Percentiles rank a stretch among this genome's conserved stretches.
Conservation (phyloP, 2,888 invertebrate genomes). For the Catocala nupta region DNA sequence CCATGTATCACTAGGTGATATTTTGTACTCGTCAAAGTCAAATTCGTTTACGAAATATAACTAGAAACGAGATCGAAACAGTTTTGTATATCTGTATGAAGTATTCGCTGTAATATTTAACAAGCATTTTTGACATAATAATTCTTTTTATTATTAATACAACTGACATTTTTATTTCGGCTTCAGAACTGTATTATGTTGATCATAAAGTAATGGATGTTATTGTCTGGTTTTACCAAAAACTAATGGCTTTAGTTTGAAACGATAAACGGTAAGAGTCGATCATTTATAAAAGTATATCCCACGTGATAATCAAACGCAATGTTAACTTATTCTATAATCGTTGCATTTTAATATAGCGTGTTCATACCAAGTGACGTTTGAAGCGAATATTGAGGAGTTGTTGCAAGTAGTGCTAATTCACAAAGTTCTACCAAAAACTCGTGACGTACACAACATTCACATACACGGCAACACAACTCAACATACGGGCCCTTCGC, state of each 20-base stretch:
- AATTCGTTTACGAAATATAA: slow-evolving; percentile 2
- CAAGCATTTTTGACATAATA: slow-evolving; percentile 32
- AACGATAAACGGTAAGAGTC: too few species aligned
- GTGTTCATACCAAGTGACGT: not conserved
- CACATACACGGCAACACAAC: too few species aligned
- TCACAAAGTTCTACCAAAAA: too few species aligned
- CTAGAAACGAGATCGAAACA: not conserved
- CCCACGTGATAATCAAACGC: not conserved
- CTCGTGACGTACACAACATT: too few species aligned
- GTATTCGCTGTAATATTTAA: slow-evolving; percentile 38
- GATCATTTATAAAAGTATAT: not conserved
- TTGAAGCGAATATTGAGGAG: too few species aligned
- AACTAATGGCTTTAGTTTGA: too few species aligned
- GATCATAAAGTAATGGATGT: slow-evolving; percentile 20
- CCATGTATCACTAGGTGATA: not conserved
- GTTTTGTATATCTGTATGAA: slow-evolving; percentile 9
- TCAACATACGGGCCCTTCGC: too few species aligned
- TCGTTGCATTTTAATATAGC: not conserved
- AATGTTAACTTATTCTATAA: not conserved
- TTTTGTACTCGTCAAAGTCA: not conserved
- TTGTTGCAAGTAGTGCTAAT: too few species aligned
- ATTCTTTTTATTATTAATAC: slow-evolving; percentile 26
- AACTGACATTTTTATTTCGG: slow-evolving; percentile 19
- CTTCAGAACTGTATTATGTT: slow-evolving; percentile 22
- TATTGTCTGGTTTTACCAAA: too few species aligned